These are phyloP conservation scores for Cotesia vestalis DNA, from an alignment of 1,140 invertebrate genomes.

Conservation along the genomic window DNA sequence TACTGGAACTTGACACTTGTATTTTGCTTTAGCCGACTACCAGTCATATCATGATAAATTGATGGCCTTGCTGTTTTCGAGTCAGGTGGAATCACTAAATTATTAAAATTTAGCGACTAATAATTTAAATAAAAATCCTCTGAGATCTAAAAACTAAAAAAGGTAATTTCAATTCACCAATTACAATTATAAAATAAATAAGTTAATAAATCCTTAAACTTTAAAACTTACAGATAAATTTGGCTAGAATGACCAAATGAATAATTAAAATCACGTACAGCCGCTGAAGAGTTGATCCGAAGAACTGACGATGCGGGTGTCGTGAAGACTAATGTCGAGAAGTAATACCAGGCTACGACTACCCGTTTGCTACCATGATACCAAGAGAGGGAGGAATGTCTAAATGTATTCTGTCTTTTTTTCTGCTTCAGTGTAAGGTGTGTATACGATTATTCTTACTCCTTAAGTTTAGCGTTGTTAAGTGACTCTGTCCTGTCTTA, in stretches of 20 bases:
- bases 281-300: conserved; percentile 43
- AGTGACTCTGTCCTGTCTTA: conserved; percentile 48
- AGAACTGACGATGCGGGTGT: conserved; percentile 57
- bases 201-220: too few species aligned
- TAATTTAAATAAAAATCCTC: too few species aligned
- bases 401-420: conserved; percentile 8
- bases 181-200: too few species aligned
- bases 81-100: conserved; percentile 7
- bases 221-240: background rate
- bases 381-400: conserved; percentile 49
- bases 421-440: too few species aligned
- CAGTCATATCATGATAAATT: conserved; percentile 11
- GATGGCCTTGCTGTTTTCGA: conserved; percentile 9
- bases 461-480: conserved; percentile 43
- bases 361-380: conserved; percentile 14
- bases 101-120: background rate
- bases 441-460: conserved; percentile 2
- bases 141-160: too few species aligned
- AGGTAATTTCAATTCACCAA: too few species aligned
- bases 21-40: conserved; percentile 22
- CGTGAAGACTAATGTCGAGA: conserved; percentile 24
- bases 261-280: background rate
- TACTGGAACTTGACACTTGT: conserved; percentile 19
- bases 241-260: background rate
- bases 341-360: background rate